A percentile compares a stretch with the other conserved stretches of the same genome.
Conservation (phyloP, 1,140 invertebrate species). For the Drosophila neocordata region DNA sequence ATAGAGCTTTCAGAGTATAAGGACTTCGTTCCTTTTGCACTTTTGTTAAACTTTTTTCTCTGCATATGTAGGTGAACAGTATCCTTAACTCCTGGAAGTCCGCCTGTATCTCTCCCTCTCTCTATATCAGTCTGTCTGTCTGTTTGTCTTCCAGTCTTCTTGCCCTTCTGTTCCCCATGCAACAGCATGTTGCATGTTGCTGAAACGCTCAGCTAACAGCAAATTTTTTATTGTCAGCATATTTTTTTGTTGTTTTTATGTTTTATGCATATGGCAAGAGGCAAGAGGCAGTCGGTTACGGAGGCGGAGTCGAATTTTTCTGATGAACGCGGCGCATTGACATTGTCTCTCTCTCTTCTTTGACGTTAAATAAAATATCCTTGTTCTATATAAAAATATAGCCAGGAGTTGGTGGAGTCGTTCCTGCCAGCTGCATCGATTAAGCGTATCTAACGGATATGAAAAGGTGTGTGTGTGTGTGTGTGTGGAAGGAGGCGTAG, state of each 20-base stretch:
- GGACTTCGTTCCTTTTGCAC: background rate
- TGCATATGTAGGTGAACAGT: conserved; percentile 44
- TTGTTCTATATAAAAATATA: conserved; percentile 62
- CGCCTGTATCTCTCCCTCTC: background rate
- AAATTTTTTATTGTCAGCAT: conserved; percentile 80
- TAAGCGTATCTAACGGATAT: conserved; percentile 60
- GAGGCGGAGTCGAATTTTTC: conserved; percentile 13
- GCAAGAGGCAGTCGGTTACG: background rate
- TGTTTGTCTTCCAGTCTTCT: conserved; percentile 25
- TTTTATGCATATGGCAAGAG: conserved; percentile 50
- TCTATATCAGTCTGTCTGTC: background rate
- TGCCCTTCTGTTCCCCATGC: conserved; percentile 54
- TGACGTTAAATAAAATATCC: conserved; percentile 79
- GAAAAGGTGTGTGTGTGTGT: background rate
- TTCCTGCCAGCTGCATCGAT: conserved; percentile 58
- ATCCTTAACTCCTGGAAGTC: conserved; percentile 27
- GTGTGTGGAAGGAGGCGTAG: conserved; percentile 8
- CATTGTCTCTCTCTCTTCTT: conserved; percentile 56
- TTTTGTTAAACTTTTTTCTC: background rate
- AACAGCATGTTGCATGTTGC: conserved; percentile 78
- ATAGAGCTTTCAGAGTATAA: conserved; percentile 1
- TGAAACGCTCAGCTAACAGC: conserved; percentile 65
- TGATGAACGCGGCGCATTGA: conserved; percentile 71
- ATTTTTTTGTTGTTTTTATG: conserved; percentile 61
- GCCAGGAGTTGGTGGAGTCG: background rate